Conservation (phyloP, 2,113 vertebrate genomes). For the Phaethornis superciliosus region DNA sequence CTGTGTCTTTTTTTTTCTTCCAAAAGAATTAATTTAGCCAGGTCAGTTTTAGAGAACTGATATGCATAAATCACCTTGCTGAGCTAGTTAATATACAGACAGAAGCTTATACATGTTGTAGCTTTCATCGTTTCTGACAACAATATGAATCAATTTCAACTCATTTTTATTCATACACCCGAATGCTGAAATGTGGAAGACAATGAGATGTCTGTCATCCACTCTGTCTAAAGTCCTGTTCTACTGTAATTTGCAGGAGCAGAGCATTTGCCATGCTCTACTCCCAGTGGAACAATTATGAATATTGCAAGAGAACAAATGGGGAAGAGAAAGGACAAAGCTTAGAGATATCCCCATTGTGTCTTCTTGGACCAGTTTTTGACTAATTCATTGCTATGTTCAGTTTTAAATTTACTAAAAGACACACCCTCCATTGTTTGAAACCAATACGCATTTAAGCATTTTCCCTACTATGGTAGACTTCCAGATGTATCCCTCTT, state of each 20-base stretch:
- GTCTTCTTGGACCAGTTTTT: not conserved
- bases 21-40: not conserved
- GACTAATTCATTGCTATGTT: not conserved
- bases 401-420: not conserved
- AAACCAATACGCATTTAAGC: not conserved
- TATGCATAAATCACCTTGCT: not conserved
- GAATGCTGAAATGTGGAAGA: not conserved
- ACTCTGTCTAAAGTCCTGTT: not conserved
- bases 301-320: not conserved
- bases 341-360: not conserved
- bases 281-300: not conserved
- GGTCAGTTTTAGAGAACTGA: not conserved
- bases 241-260: not conserved
- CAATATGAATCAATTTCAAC: not conserved
- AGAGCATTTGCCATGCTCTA: not conserved
- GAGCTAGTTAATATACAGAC: not conserved
- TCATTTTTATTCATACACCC: not conserved
- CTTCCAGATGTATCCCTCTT: not conserved
- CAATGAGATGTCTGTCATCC: not conserved
- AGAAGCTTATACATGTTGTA: not conserved
- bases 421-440: not conserved
- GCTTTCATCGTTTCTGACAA: not conserved
- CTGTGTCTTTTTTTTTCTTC: not conserved
- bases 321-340: not conserved
- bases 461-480: not conserved